Evolutionary conservation across 2,113 vertebrate genomes (phyloP).

Genomic region (Oncorhynchus clarkii): DNA sequence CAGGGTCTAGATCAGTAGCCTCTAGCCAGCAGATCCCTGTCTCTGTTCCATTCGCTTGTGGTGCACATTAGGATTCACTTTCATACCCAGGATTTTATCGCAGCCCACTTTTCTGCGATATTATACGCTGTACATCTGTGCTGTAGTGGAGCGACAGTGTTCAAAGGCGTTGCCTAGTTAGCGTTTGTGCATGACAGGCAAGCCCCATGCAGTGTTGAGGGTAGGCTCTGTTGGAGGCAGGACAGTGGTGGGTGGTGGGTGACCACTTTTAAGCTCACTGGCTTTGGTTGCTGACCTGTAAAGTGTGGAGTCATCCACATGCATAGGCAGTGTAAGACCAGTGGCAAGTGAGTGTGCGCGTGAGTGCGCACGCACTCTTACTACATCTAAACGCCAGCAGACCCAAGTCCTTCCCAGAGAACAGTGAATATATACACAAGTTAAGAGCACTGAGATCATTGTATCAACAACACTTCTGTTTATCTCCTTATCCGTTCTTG

Average conservation of each 20-base stretch:
- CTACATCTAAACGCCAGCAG: conserved; percentile 8
- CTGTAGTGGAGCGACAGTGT: background rate
- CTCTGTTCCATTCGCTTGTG: background rate
- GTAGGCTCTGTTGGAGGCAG: conserved; percentile 17
- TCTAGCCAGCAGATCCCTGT: background rate
- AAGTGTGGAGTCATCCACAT: background rate
- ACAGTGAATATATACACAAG: conserved; percentile 9
- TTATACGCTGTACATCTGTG: conserved; percentile 5
- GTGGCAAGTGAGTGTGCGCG: background rate
- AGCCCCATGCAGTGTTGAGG: conserved; percentile 3
- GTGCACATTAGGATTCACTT: conserved; percentile 4
- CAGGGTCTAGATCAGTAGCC: conserved; percentile 7
- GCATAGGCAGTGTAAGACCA: conserved; percentile 19
- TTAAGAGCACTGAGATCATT: conserved; percentile 23
- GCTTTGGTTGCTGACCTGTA: too few relatives aligned
- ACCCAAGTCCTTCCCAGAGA: conserved; percentile 5
- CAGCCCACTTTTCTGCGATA: conserved; percentile 2
- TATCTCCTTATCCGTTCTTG: conserved; percentile 23
- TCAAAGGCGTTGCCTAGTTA: conserved; percentile 1
- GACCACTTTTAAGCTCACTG: conserved; percentile 31
- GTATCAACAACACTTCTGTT: conserved; percentile 26
- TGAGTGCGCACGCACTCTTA: background rate
- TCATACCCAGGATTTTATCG: background rate
- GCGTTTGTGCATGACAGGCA: background rate
- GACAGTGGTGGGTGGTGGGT: conserved; percentile 20